A percentile compares a stretch with the other conserved stretches of the same genome.
These are phyloP conservation scores for Riparia riparia DNA, from an alignment of 2,113 vertebrate genomes.

Conservation along the genomic window DNA sequence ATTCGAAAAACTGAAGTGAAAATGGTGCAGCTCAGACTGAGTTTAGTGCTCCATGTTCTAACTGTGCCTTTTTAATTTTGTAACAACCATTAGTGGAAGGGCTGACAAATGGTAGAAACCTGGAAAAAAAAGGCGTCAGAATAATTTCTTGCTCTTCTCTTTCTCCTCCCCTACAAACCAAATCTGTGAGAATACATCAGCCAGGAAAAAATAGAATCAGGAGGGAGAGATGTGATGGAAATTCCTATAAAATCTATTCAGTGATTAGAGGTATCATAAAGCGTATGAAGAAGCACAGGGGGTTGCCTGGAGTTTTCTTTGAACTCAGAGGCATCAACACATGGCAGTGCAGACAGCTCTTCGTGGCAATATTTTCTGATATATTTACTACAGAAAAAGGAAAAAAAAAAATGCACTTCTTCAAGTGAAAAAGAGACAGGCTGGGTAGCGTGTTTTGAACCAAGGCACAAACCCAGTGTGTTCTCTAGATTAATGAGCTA, in stretches of 20 bases:
- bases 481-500: background rate
- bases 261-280: slow-evolving; percentile 43
- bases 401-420: background rate
- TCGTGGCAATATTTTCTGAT: background rate
- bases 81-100: too few relatives aligned
- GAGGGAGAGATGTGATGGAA: background rate
- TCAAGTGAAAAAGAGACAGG: background rate
- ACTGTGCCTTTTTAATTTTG: background rate
- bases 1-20: background rate
- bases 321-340: slow-evolving; percentile 22
- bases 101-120: too few relatives aligned
- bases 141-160: background rate
- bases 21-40: background rate
- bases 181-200: background rate
- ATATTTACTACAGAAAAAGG: background rate
- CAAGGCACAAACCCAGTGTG: background rate
- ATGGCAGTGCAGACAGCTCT: background rate
- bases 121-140: background rate
- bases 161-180: background rate
- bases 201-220: slow-evolving; percentile 17
- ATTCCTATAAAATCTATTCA: slow-evolving; percentile 42
- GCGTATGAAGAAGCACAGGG: background rate
- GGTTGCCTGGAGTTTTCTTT: slow-evolving; percentile 34
- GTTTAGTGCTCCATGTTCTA: background rate
- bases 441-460: background rate